A percentile compares a stretch with the other conserved stretches of the same genome.
Evolutionary conservation across 2,113 vertebrate species (phyloP).

Genomic region (Morone saxatilis): DNA sequence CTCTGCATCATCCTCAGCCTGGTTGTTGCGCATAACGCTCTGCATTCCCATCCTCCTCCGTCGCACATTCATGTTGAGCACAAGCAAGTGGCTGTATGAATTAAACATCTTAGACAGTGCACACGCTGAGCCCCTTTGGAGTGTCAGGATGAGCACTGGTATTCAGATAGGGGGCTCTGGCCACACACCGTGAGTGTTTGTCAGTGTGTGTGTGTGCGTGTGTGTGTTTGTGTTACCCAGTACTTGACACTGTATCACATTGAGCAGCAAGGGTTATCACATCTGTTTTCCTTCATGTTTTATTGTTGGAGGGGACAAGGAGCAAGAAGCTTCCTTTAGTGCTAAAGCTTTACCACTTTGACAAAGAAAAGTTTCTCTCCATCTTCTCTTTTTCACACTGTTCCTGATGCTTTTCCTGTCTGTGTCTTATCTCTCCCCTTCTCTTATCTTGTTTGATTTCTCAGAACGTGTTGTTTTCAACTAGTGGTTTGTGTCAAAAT

Average conservation of each 20-base stretch:
- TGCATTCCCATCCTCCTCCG: slow-evolving; percentile 45
- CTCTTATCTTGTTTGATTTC: slow-evolving; percentile 58
- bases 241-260: slow-evolving; percentile 38
- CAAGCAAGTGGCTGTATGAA: slow-evolving; percentile 64
- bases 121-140: slow-evolving; percentile 63
- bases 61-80: slow-evolving; percentile 45
- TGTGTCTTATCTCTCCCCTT: slow-evolving; percentile 31
- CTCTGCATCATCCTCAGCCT: slow-evolving; percentile 27
- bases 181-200: slow-evolving; percentile 58
- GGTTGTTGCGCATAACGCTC: slow-evolving; percentile 29
- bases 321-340: slow-evolving; percentile 1
- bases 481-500: slow-evolving; percentile 39
- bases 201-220: slow-evolving; percentile 38
- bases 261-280: slow-evolving; percentile 51
- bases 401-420: slow-evolving; percentile 13
- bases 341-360: slow-evolving; percentile 8
- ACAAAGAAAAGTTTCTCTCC: slow-evolving; percentile 27
- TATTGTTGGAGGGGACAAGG: slow-evolving; percentile 14
- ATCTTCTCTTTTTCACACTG: neutral
- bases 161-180: slow-evolving; percentile 39
- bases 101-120: slow-evolving; percentile 75
- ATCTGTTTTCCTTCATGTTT: slow-evolving; percentile 57
- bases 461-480: slow-evolving; percentile 49
- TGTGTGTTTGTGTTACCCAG: slow-evolving; percentile 8
- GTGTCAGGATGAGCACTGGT: slow-evolving; percentile 64